Base-by-base conservation (phyloP, 1,140 invertebrate species). In the Tetragnatha versicolor region DNA sequence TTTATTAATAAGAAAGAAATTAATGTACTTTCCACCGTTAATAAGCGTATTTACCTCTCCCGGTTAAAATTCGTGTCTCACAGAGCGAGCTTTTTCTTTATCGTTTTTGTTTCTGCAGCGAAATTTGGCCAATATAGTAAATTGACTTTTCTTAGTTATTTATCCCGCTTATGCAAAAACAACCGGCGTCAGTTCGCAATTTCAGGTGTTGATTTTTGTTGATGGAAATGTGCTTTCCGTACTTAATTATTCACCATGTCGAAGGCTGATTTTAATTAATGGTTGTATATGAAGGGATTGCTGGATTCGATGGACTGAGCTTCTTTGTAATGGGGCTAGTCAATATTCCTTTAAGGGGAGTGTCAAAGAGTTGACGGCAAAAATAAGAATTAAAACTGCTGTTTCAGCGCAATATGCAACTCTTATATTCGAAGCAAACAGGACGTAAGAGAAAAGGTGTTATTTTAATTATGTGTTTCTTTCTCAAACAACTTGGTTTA, bases 1-100 rank as follows among this genome's bases (percentile, higher is more conserved):
- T 45, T 66, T 49, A 66, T 66, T 66, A 49, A 47, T 66, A 66
- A 47, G 63, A 27, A 66, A 47, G 42, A 27, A 66, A 66, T 49
- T 66, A 66, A 66, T 66, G 42, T 66, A 49, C 20, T 66, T 63
- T 66, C 63, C 33, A 47, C 63, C 63, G 39, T 47, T 66, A 66
- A 66, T 66, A 49, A 49, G 42, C 39, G 33, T 66, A 66, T 47
- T 66, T 66, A 66, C 63, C 42, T 66, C 25, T 66, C 37, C 39
- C 49, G 63, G 63, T 31, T 27, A 39, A 47, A 66, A 66, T 47
- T 49, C 9, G 27, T 39, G 35, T 63, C 10, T 63, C 42, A 27
- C 7, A 22, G 20, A 66, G 63, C 10, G n/a, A n/a, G n/a, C n/a
- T 5, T 51, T 37, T 61, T 39, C 20, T 39, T 25, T 33, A 27